Conservation (phyloP, 92 coral and sea anemone genomes). For the Heliopora coerulea region DNA sequence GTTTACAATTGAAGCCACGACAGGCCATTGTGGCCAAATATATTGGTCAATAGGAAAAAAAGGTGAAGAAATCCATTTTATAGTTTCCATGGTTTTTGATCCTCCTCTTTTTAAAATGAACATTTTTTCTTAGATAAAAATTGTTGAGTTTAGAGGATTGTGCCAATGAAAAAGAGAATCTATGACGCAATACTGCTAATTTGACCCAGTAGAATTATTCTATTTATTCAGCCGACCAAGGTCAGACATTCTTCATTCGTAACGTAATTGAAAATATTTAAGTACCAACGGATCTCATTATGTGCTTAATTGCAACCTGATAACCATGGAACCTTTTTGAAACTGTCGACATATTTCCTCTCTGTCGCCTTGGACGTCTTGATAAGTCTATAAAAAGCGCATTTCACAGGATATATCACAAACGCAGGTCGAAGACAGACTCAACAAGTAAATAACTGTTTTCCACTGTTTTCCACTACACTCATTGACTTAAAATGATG, state of each 20-base stretch:
- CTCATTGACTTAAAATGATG: not conserved
- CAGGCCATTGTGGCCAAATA: not conserved
- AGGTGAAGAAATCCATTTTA: not conserved
- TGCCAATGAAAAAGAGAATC: not conserved
- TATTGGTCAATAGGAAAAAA: not conserved
- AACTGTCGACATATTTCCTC: conserved; percentile 40
- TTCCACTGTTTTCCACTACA: not conserved
- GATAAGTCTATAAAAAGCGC: conserved; percentile 37
- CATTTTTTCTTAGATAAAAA: no score
- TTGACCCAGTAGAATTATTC: not conserved
- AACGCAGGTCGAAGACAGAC: conserved; percentile 3
- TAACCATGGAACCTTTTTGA: conserved; percentile 40
- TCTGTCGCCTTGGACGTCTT: conserved; percentile 20
- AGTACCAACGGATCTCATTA: conserved; percentile 49
- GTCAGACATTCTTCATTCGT: conserved; percentile 38
- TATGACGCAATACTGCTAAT: conserved; percentile 12
- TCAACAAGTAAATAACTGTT: not conserved
- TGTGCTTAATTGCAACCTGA: conserved; percentile 46
- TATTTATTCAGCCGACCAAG: conserved; percentile 30
- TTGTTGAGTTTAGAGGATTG: not conserved
- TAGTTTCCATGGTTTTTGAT: no score
- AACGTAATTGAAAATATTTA: conserved; percentile 42
- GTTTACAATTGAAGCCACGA: not conserved
- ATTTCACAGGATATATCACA: conserved; percentile 5
- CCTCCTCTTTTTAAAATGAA: no score